Evolutionary conservation across 1,140 invertebrate species (phyloP), one percentile per base, ranked within the genome.

Genomic region (Lasioglossum albipes): DNA sequence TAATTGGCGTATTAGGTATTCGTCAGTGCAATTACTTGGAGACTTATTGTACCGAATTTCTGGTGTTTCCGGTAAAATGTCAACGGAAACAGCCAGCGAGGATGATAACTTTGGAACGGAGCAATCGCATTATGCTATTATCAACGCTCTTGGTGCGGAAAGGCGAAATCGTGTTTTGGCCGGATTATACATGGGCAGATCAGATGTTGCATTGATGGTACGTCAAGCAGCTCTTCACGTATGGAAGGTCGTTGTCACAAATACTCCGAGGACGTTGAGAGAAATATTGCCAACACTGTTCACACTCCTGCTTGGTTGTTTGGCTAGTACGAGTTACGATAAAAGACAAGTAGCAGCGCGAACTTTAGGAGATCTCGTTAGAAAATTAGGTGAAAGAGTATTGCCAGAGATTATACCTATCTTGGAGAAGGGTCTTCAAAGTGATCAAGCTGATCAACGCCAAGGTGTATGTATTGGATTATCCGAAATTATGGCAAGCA

Each of bases 81-180:
- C 97, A 20, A 99, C 99, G 0, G 98, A 99, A 94, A 99, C 98
- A 2, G 98, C 98, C 5, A 97, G 97, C 87, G 99, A 99, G 91
- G 99, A 99, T 93, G 99, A 99, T 91, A 99, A 99, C 92, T 99
- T 99, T 94, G 99, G 99, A 72, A 99, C 99, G 0, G 99, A 99
- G 93, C 97, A 98, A 86, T 99, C 98, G 0, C 98, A 99, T 88
- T 95, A 96, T 91, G 97, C 97, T 1, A 99, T 99, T 83, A 96
- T 99, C 75, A 95, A 95, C 31, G 96, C 97, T 9, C 94, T 99
- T 7, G 99, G 99, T 13, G 95, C 95, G 6, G 98, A 99, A 86
- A 94, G 98, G 70, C 94, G 98, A 74, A 99, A 99, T 91, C 93
- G 98, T 54, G 98, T 99, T 6, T 91, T 99, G 41, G 98, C 98